Evolutionary conservation across 2,888 invertebrate genomes (phyloP).

Genomic region (Caradrina clavipalpis): DNA sequence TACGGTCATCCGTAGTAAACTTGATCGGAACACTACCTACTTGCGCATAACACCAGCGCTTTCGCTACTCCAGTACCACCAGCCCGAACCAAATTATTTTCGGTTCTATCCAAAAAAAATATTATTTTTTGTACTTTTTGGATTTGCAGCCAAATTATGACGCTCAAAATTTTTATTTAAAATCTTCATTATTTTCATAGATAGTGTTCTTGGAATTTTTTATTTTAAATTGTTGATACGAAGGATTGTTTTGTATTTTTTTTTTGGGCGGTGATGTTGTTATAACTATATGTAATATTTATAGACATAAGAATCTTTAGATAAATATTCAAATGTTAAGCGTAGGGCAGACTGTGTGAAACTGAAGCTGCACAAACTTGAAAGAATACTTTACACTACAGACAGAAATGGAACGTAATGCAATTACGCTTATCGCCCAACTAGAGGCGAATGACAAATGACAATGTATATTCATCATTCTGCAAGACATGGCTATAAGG

Average conservation of each 20-base stretch:
- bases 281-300: conserved; percentile 39
- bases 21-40: neutral
- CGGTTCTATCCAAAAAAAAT: neutral
- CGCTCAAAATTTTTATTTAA: conserved; percentile 53
- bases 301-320: conserved; percentile 47
- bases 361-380: neutral
- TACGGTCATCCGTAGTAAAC: no score
- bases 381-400: neutral
- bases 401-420: neutral
- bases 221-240: conserved; percentile 60
- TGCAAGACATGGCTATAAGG: no score
- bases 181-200: conserved; percentile 42
- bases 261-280: conserved; percentile 45
- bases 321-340: conserved; percentile 63
- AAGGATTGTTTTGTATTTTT: conserved; percentile 56
- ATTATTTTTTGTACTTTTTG: neutral
- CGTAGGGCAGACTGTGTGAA: conserved; percentile 55
- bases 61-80: neutral
- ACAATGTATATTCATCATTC: no score
- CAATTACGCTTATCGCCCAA: neutral
- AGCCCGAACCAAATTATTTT: conserved; percentile 9
- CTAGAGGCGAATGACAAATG: neutral
- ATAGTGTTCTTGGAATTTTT: conserved; percentile 53
- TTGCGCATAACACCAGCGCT: neutral
- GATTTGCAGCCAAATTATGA: conserved; percentile 34